Conservation (phyloP, 2,888 invertebrate species). For the Anodontia alba region DNA sequence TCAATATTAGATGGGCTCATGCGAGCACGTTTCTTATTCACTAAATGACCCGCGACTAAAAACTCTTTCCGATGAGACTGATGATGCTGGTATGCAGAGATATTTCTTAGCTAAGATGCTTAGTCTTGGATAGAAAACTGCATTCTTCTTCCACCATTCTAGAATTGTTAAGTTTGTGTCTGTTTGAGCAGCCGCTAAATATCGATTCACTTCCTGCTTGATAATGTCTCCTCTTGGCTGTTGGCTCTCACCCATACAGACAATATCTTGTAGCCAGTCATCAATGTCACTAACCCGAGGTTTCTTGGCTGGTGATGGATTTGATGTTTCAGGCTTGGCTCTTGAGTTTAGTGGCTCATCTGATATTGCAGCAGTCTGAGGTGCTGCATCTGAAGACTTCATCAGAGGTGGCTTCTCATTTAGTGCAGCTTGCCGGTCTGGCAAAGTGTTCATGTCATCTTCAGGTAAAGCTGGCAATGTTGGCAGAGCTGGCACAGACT, state of each 20-base stretch:
- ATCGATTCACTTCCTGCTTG: neutral
- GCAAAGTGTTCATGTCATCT: neutral
- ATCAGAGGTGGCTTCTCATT: neutral
- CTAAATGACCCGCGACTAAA: slow-evolving; percentile 22
- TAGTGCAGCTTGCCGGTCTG: neutral
- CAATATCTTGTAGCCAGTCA: slow-evolving; percentile 15
- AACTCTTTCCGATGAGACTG: neutral
- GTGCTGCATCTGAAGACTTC: too few relatives aligned
- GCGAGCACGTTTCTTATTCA: slow-evolving; percentile 1
- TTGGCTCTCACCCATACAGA: neutral
- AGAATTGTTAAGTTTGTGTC: neutral
- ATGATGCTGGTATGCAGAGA: slow-evolving; percentile 12
- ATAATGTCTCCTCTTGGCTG: neutral
- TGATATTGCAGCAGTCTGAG: too few relatives aligned
- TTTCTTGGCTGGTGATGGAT: slow-evolving; percentile 3
- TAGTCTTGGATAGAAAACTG: neutral
- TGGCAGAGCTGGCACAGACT: too few relatives aligned
- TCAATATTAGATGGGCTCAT: neutral
- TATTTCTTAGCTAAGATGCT: slow-evolving; percentile 22
- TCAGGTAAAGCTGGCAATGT: neutral
- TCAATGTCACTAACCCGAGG: neutral
- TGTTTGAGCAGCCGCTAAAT: neutral
- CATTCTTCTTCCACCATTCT: slow-evolving; percentile 23
- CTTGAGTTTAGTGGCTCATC: too few relatives aligned
- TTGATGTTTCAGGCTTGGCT: too few relatives aligned